Evolutionary conservation across 2,797 vertebrate species (phyloP).

Genomic region (Scarus forsteni): DNA sequence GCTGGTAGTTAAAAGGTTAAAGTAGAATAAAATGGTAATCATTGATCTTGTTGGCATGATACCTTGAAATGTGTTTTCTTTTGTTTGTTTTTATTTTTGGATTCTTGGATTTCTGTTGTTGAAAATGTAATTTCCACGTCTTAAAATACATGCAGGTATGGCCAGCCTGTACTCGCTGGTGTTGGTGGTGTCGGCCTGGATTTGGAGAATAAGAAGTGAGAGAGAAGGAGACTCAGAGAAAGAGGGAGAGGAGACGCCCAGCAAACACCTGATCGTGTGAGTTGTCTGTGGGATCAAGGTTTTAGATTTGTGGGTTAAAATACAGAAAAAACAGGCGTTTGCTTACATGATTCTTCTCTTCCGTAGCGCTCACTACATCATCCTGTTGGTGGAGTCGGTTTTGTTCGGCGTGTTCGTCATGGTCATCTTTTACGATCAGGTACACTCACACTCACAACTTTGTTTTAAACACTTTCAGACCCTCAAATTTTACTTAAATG

Average conservation of each 20-base stretch:
- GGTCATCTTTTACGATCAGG: slow-evolving; percentile 92
- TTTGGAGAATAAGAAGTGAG: slow-evolving; percentile 83
- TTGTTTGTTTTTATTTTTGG: too few relatives aligned
- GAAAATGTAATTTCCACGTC: too few relatives aligned
- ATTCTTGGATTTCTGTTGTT: too few relatives aligned
- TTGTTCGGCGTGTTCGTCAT: slow-evolving; percentile 89
- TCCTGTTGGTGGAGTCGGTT: slow-evolving; percentile 88
- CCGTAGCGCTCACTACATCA: slow-evolving; percentile 87
- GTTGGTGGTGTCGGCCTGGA: slow-evolving; percentile 86
- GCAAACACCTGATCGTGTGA: slow-evolving; percentile 87
- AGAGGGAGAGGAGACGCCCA: slow-evolving; percentile 70
- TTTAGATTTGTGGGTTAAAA: too few relatives aligned
- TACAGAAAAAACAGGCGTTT: background rate
- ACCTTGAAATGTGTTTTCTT: too few relatives aligned
- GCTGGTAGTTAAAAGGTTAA: too few relatives aligned
- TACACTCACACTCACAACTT: slow-evolving; percentile 49
- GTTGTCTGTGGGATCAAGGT: slow-evolving; percentile 30
- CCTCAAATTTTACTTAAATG: too few relatives aligned
- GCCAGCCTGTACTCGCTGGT: slow-evolving; percentile 87
- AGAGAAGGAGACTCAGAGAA: slow-evolving; percentile 67
- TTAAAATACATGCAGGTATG: slow-evolving; percentile 72
- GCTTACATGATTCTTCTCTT: background rate
- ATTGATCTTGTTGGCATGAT: too few relatives aligned
- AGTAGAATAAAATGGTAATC: too few relatives aligned
- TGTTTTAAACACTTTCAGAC: too few relatives aligned